phyloP scores from a whole-genome alignment of 2,888 invertebrate genomes.

The Horisme vitalbata region DNA sequence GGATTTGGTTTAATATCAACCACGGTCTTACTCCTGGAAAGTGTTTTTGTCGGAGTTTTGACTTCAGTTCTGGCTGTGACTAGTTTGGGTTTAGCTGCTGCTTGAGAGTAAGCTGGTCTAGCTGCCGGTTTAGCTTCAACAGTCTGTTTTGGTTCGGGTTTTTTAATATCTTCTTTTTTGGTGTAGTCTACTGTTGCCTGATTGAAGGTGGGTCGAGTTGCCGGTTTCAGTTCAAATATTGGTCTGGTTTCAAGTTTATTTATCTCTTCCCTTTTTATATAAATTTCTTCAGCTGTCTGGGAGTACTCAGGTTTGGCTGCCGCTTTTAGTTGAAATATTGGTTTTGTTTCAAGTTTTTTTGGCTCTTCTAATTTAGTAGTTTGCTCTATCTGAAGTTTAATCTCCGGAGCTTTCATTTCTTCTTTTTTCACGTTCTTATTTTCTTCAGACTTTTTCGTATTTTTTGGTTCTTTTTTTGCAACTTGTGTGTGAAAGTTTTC shows the following conservation, averaged over 20 bases:
- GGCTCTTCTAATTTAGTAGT: slow-evolving; percentile 10
- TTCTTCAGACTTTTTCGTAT: slow-evolving; percentile 33
- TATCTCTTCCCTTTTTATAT: slow-evolving; percentile 11
- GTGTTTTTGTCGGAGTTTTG: slow-evolving; percentile 53
- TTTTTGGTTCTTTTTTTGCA: slow-evolving; percentile 47
- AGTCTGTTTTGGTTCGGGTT: slow-evolving; percentile 45
- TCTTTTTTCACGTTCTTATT: slow-evolving; percentile 12
- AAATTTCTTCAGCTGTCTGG: slow-evolving; percentile 1
- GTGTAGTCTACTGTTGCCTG: slow-evolving; percentile 2
- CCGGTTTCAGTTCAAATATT: slow-evolving; percentile 33
- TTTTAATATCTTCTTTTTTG: slow-evolving; percentile 47
- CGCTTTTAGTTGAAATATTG: slow-evolving; percentile 33
- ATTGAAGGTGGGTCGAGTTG: neutral
- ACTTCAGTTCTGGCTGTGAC: slow-evolving; percentile 57
- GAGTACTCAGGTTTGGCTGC: neutral
- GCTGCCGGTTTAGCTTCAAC: slow-evolving; percentile 47
- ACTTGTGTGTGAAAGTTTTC: slow-evolving; percentile 28
- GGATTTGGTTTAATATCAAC: slow-evolving; percentile 66
- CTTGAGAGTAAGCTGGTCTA: slow-evolving; percentile 76
- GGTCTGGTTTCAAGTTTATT: slow-evolving; percentile 42
- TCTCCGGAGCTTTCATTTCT: slow-evolving; percentile 10
- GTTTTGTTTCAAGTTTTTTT: slow-evolving; percentile 42
- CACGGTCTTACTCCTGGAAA: slow-evolving; percentile 72
- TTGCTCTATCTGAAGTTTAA: slow-evolving; percentile 9
- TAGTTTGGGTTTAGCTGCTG: slow-evolving; percentile 76